phyloP scores from a whole-genome alignment of 2,888 invertebrate species.

The Cephus pulcher region DNA sequence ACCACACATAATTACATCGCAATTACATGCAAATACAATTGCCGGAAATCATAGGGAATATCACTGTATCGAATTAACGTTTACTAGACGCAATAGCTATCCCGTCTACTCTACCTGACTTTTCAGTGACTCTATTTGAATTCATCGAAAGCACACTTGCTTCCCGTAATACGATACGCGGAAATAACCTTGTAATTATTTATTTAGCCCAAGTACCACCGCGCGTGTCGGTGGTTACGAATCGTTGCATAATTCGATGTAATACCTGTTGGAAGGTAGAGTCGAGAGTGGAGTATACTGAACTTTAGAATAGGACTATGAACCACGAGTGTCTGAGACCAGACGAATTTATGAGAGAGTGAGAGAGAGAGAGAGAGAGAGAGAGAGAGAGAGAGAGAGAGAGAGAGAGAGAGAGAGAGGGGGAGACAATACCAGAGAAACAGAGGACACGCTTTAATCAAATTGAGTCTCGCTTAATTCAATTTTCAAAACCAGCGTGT shows the following conservation, averaged over 20 bases:
- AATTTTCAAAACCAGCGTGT: constrained; percentile 33
- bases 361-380: not conserved
- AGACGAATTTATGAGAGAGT: not conserved
- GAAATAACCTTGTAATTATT: not conserved
- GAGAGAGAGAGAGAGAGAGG: not conserved
- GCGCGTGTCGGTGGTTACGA: not conserved
- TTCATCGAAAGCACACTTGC: not conserved
- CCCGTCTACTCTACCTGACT: not conserved
- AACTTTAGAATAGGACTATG: not conserved
- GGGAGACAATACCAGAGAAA: not conserved
- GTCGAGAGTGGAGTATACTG: not conserved
- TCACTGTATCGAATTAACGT: constrained; percentile 64
- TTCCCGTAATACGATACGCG: not conserved
- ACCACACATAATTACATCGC: constrained; percentile 55
- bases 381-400: not conserved
- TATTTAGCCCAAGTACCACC: not conserved
- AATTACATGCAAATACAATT: constrained; percentile 60
- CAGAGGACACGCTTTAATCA: constrained; percentile 39
- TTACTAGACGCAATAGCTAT: constrained; percentile 24
- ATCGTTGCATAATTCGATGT: not conserved
- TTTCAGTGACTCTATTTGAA: not conserved
- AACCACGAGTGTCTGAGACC: not conserved
- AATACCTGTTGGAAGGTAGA: not conserved
- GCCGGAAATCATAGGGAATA: constrained; percentile 59
- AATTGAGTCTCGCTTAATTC: constrained; percentile 45